These are phyloP conservation scores for Gila robusta DNA, from an alignment of 2,797 vertebrate genomes.

Conservation along the genomic window DNA sequence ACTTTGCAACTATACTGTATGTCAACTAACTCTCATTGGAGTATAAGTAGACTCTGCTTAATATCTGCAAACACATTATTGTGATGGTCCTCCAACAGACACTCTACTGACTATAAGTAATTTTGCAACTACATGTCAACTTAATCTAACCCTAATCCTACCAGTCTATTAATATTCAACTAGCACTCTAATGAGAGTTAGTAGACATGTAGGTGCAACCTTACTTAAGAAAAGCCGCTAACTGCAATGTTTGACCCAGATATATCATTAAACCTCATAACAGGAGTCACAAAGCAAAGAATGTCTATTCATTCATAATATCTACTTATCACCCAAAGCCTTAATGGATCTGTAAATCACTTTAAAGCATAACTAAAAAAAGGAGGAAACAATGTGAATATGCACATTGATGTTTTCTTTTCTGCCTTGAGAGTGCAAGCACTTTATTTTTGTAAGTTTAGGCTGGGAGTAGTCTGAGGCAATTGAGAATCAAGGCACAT, in stretches of 20 bases:
- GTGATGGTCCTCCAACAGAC: too few species aligned
- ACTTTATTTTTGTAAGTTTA: conserved; percentile 25
- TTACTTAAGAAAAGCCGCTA: not conserved
- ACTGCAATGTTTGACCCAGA: conserved; percentile 35
- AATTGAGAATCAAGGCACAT: conserved; percentile 46
- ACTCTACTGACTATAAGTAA: too few species aligned
- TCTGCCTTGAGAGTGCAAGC: not conserved
- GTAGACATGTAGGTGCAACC: too few species aligned
- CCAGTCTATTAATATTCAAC: too few species aligned
- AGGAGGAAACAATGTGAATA: not conserved
- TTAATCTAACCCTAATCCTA: too few species aligned
- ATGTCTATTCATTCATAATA: not conserved
- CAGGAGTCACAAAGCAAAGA: not conserved
- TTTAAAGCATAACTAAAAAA: conserved; percentile 14
- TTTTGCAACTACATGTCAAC: too few species aligned
- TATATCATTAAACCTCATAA: conserved; percentile 7
- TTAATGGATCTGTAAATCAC: conserved; percentile 14
- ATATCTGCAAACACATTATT: too few species aligned
- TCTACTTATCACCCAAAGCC: conserved; percentile 1
- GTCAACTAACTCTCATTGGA: too few species aligned
- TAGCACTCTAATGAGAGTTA: too few species aligned
- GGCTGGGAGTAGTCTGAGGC: conserved; percentile 20
- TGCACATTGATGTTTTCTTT: conserved; percentile 3
- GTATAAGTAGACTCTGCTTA: too few species aligned
- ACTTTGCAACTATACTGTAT: too few species aligned